Evolutionary conservation across 2,888 invertebrate species (phyloP), one percentile per base, ranked within the genome.

Genomic region (Bruchidius siliquastri): DNA sequence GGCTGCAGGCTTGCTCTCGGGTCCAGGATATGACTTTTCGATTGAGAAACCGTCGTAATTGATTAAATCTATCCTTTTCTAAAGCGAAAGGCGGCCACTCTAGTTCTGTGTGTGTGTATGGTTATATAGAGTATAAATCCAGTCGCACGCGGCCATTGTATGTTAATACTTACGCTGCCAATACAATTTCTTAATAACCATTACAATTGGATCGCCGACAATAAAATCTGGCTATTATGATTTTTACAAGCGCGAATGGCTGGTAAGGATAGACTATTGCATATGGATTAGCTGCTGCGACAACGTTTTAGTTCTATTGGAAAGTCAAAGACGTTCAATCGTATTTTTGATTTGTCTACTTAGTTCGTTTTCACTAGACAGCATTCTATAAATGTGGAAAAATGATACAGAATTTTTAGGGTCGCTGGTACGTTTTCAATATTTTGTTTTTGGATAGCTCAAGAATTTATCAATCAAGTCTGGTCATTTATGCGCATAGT

Each of bases 31-130:
- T 68, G 26, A 68, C 68, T 69, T 71, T 75, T 72, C 76, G 73
- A 76, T 76, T 76, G 73, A 72, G 75, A 76, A 76, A 77, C 72
- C 26, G 18, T 71, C 71, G 74, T 76, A 77, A 77, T 75, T 74
- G 76, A 76, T 76, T 74, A 73, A 68, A 73, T 76, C 74, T 76
- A 74, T 78, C 76, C 75, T 76, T 78, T 76, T 78, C 74, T 76
- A 76, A 74, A 74, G 75, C 74, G 73, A 77, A 72, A 71, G 74
- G 76, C 72, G 49, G 49, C 49, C 49, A 49, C 6, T 13, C 49
- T 13, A 3, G 6, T 1, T 49, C 13, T 49, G 49, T 49, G 18
- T 49, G 26, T 26, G 8, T 26, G 3, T 2, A 4, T 26, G 8
- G 49, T 3, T 49, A 13, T 49, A 49, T 49, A 49, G 8, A 49